phyloP scores from a whole-genome alignment of 2,113 vertebrate species.

The Heteronetta atricapilla region DNA sequence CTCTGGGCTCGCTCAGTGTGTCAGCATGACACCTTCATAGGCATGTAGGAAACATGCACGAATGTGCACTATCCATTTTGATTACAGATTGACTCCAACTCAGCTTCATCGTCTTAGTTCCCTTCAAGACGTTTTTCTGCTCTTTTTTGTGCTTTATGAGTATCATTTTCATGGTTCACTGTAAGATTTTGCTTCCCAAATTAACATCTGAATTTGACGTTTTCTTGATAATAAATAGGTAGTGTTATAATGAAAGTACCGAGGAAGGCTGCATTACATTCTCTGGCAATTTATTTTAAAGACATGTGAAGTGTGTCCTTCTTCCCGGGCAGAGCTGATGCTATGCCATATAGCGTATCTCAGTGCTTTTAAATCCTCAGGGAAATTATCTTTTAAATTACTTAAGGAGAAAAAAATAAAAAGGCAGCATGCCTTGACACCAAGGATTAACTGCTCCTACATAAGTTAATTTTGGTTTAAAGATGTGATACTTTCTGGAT shows the following conservation, averaged over 20 bases:
- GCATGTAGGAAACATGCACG: background rate
- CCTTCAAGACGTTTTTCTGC: background rate
- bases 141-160: background rate
- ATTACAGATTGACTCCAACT: background rate
- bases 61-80: background rate
- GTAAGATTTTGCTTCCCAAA: conserved; percentile 6
- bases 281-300: conserved; percentile 69
- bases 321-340: conserved; percentile 62
- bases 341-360: conserved; percentile 55
- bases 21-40: background rate
- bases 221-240: conserved; percentile 40
- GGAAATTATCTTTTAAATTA: conserved; percentile 84
- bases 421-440: conserved; percentile 70
- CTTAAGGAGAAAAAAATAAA: conserved; percentile 61
- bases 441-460: conserved; percentile 74
- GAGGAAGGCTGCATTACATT: conserved; percentile 18
- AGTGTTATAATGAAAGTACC: conserved; percentile 29
- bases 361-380: conserved; percentile 71
- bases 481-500: conserved; percentile 70
- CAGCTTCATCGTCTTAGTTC: background rate
- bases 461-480: conserved; percentile 78
- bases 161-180: background rate
- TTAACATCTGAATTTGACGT: conserved; percentile 43
- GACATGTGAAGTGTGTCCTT: conserved; percentile 71
- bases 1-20: background rate